These are phyloP conservation scores for Aphidius ervi DNA, from an alignment of 1,140 invertebrate genomes.

Conservation along the genomic window DNA sequence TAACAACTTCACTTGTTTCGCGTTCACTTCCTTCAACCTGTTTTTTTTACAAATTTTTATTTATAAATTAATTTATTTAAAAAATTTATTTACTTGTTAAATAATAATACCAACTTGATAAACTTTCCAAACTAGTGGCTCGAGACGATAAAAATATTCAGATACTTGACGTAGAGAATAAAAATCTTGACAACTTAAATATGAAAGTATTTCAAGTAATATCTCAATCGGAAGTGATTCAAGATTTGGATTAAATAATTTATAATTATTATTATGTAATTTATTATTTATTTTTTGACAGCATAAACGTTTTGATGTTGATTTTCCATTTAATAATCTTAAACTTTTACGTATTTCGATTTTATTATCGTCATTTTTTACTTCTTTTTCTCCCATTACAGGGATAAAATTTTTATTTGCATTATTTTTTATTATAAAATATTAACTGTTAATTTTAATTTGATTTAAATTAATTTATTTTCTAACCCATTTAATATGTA, in stretches of 20 bases:
- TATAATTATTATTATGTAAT: too few relatives aligned
- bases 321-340: too few relatives aligned
- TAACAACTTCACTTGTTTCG: conserved; percentile 28
- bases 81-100: conserved; percentile 1
- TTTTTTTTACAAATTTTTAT: not conserved
- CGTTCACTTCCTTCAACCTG: conserved; percentile 29
- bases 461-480: too few relatives aligned
- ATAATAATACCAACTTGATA: conserved; percentile 33
- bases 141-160: conserved; percentile 27
- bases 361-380: too few relatives aligned
- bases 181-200: conserved; percentile 29
- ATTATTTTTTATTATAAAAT: too few relatives aligned
- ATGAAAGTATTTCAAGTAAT: conserved; percentile 33
- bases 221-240: conserved; percentile 32
- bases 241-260: not conserved
- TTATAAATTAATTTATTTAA: not conserved
- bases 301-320: too few relatives aligned
- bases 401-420: too few relatives aligned
- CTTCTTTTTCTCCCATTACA: too few relatives aligned
- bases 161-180: conserved; percentile 28
- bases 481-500: too few relatives aligned
- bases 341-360: too few relatives aligned
- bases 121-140: conserved; percentile 33
- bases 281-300: too few relatives aligned
- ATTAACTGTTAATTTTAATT: too few relatives aligned